These are phyloP conservation scores for Sebastes minor DNA, from an alignment of 2,797 vertebrate genomes.

Conservation along the genomic window DNA sequence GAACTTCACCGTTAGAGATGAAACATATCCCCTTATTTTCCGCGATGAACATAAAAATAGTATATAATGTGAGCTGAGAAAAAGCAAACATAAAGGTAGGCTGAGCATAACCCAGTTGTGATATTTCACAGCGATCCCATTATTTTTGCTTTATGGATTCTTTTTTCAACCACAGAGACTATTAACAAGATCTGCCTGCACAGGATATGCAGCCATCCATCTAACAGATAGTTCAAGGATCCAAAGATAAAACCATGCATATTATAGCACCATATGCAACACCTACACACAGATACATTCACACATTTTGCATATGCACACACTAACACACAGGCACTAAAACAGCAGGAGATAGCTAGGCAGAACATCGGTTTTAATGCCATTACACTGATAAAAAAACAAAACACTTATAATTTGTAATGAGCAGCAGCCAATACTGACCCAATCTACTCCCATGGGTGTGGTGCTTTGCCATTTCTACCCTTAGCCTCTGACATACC, in stretches of 20 bases:
- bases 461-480: neutral
- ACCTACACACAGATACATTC: neutral
- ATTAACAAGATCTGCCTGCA: slow-evolving; percentile 12
- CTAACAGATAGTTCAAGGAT: slow-evolving; percentile 2
- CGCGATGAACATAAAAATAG: neutral
- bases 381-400: neutral
- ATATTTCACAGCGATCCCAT: neutral
- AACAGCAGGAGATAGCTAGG: neutral
- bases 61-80: neutral
- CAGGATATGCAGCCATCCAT: slow-evolving; percentile 1
- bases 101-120: neutral
- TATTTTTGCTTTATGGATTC: slow-evolving; percentile 18
- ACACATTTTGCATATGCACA: neutral
- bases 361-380: neutral
- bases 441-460: neutral
- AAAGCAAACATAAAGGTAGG: neutral
- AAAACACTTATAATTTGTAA: neutral
- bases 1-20: neutral
- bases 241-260: slow-evolving; percentile 6
- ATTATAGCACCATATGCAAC: neutral
- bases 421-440: neutral
- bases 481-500: neutral
- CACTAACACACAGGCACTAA: neutral
- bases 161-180: slow-evolving; percentile 13
- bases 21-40: neutral